These are phyloP conservation scores for Drosophila kikkawai DNA, from an alignment of 1,140 invertebrate genomes.

Conservation along the genomic window DNA sequence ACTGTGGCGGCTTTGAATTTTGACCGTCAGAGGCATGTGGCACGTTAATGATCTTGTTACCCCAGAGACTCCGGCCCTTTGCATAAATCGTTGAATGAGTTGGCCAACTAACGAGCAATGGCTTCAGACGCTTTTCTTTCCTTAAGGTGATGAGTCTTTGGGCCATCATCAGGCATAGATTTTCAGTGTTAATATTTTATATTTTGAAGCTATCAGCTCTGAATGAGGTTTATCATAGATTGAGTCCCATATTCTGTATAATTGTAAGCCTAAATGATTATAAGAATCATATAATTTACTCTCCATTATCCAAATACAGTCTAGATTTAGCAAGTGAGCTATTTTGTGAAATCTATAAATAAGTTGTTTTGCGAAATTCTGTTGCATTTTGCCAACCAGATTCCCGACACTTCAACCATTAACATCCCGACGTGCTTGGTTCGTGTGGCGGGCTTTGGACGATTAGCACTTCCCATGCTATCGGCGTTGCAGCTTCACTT, in stretches of 20 bases:
- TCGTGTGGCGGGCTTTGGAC: constrained; percentile 67
- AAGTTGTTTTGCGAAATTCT: not conserved
- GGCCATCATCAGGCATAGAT: constrained; percentile 1
- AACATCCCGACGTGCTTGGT: constrained; percentile 3
- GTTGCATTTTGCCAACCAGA: not conserved
- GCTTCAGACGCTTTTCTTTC: not conserved
- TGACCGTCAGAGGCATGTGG: constrained; percentile 62
- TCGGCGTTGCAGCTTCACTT: constrained; percentile 32
- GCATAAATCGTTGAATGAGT: constrained; percentile 35
- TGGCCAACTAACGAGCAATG: constrained; percentile 60
- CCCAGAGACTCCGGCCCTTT: constrained; percentile 58
- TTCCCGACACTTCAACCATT: constrained; percentile 1
- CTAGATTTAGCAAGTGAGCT: not conserved
- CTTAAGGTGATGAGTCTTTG: constrained; percentile 10
- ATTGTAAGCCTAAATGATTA: not conserved
- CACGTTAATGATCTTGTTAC: constrained; percentile 82
- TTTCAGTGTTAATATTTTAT: not conserved
- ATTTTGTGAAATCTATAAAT: not conserved
- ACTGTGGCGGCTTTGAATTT: constrained; percentile 49
- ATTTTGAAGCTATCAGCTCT: no score
- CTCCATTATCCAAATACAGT: not conserved
- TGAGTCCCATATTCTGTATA: no score
- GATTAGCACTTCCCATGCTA: constrained; percentile 76
- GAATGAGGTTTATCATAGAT: no score
- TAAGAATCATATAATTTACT: no score